Evolutionary conservation across 2,888 invertebrate species (phyloP).

Genomic region (Patella ulyssiponensis): DNA sequence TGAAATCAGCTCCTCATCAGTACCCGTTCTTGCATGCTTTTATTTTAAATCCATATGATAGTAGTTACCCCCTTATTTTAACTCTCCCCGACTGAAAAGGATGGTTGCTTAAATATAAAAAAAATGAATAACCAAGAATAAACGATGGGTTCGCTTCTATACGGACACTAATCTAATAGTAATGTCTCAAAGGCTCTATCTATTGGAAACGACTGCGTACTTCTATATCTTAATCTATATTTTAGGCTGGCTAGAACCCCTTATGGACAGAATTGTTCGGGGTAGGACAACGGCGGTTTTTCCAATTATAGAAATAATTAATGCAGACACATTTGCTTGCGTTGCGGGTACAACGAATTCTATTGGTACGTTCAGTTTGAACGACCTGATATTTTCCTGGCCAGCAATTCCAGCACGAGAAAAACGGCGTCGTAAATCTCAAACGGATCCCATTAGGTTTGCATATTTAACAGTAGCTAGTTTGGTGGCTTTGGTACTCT

Average conservation of each 20-base stretch:
- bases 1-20: no score
- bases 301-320: constrained; percentile 38
- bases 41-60: no score
- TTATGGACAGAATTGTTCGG: constrained; percentile 25
- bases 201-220: not conserved
- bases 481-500: no score
- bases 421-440: constrained; percentile 19
- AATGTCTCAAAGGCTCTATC: no score
- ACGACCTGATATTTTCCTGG: constrained; percentile 34
- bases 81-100: no score
- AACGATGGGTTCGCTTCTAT: no score
- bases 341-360: not conserved
- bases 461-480: not conserved
- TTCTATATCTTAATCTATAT: not conserved
- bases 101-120: no score
- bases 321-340: not conserved
- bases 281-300: constrained; percentile 29
- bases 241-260: constrained; percentile 39
- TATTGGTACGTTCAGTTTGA: constrained; percentile 25
- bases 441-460: constrained; percentile 30
- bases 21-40: no score
- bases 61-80: no score
- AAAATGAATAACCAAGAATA: no score
- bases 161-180: no score
- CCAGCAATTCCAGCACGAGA: constrained; percentile 24